Evolutionary conservation across 2,797 vertebrate species (phyloP), one percentile per base, ranked within the genome.

Genomic region (Catamblyrhynchus diadema): DNA sequence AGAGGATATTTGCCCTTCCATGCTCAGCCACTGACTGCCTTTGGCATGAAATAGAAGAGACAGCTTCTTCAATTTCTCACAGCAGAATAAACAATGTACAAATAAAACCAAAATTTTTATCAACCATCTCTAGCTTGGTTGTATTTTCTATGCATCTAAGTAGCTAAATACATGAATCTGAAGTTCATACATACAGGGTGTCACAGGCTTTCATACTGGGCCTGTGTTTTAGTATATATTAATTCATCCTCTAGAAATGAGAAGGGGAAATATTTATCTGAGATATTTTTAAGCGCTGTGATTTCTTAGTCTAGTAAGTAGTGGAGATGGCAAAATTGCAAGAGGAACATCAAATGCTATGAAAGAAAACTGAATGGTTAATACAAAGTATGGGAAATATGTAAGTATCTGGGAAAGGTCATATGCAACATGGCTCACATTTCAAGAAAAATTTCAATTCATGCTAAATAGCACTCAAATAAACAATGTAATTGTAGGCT

Each of bases 361-460:
- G 33, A 86, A 82, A 88, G 50, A 88, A 86, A 91, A 70, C 9
- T 6, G 60, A 73, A 56, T 57, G 33, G 37, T 74, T 93, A 78
- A 32, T 57, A 15, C 9, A 14, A 89, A 93, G 21, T 90, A 85
- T 82, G 69, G 41, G 81, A 95, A 94, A 60, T 85, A 82, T 50
- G 7, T n/a, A 48, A 92, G 60, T 86, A 69, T 91, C 83, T 87
- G 84, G 71, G 74, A 93, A 92, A 85, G 70, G 35, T 86, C 86
- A 70, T 44, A 56, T 44, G 66, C 1, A 0, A 30, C 27, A n/a
- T 59, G 64, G 50, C 81, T 92, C 24, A 5, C 62, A 70, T 91
- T 78, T 89, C 44, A 91, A 78, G 51, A 51, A 94, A 86, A 92
- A 24, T 14, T 66, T 89, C 60, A 50, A 39, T 82, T 85, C 9